Evolutionary conservation across 2,888 invertebrate species (phyloP), one percentile per base, ranked within the genome.

Genomic region (Arctia plantaginis): DNA sequence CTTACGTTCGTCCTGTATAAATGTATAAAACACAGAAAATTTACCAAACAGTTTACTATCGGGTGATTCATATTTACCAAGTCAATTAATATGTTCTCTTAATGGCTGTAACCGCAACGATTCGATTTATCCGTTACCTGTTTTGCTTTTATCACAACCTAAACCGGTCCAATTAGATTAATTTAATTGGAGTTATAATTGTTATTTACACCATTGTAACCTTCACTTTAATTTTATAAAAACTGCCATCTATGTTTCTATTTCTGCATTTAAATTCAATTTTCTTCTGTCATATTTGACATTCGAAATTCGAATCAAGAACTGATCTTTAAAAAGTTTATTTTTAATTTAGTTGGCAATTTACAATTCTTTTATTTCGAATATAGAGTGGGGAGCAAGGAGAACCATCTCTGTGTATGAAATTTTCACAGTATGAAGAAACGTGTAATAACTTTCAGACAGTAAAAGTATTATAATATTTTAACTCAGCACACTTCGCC

Each of bases 91-190:
- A 39, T 27, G 35, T n/a, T 35, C 69, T 23, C 51, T 20, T 70
- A 71, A 71, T 72, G 55, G 41, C 33, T 41, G 20, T 44, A 30
- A 66, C 72, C 30, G 51, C 71, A 71, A 51, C 59, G 65, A 35
- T 33, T 55, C 62, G n/a, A 70, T 51, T 65, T 71, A 47, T 51
- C 23, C 39, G 13, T 55, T 51, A 27, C 66, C 59, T 59, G 59
- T 30, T 59, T 35, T 47, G 20, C 18, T 47, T 47, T 59, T 59
- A 59, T 59, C 27, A 59, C 27, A 59, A 30, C 27, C 27, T 15
- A 59, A 59, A 59, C 27, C 35, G 35, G 33, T 59, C 12, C 35
- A 59, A 35, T 65, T 35, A 35, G 65, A 33, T 35, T 64, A 20
- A 3, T 20, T 35, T 35, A 20, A 35, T 35, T 65, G 27, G 59